Percentiles rank a stretch among this genome's conserved stretches.
Conservation (phyloP, 2,888 invertebrate genomes). For the Tetragnatha montana region DNA sequence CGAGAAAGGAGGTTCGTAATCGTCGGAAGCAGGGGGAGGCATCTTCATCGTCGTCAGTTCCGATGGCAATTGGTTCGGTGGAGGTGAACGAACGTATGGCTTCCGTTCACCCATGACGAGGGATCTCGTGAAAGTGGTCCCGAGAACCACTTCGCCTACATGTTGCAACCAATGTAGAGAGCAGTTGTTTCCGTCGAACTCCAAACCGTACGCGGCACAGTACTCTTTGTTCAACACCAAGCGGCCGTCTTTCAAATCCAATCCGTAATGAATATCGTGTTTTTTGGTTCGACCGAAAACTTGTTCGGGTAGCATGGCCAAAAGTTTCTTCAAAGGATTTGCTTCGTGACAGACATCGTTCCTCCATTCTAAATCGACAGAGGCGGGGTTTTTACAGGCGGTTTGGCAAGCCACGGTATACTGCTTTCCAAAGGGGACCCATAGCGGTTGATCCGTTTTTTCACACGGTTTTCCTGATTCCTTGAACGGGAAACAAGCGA, state of each 20-base stretch:
- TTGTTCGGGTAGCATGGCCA: constrained; percentile 21
- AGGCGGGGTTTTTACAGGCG: neutral
- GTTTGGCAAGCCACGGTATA: constrained; percentile 4
- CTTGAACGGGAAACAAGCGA: constrained; percentile 24
- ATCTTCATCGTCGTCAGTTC: neutral
- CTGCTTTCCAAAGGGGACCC: neutral
- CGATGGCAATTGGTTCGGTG: neutral
- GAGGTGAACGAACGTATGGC: neutral
- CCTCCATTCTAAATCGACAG: constrained; percentile 11
- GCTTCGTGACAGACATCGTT: neutral
- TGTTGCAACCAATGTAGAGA: neutral
- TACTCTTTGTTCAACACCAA: neutral
- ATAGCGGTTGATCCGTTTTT: neutral
- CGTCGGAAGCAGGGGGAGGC: neutral
- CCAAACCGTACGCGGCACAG: constrained; percentile 10
- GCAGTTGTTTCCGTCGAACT: neutral
- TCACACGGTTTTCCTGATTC: neutral
- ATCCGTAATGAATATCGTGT: neutral
- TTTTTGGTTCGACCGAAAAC: neutral
- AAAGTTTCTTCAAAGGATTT: constrained; percentile 16
- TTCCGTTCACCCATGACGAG: neutral
- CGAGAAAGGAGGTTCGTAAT: neutral
- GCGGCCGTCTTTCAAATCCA: neutral
- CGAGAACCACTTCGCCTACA: neutral
- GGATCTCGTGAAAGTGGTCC: neutral